Conservation (phyloP, 2,113 vertebrate genomes). For the Caracal caracal region DNA sequence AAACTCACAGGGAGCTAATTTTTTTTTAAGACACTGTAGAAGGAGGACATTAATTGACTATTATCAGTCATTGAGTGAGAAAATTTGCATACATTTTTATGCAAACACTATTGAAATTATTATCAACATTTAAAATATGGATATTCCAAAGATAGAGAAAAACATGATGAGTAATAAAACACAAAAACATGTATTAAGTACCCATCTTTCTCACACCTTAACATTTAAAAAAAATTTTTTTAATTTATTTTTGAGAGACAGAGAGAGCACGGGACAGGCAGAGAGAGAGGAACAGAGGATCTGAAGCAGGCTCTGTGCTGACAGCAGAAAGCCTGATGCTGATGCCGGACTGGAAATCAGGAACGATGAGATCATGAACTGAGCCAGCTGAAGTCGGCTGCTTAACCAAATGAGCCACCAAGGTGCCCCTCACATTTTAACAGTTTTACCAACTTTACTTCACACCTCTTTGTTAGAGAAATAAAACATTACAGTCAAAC, state of each 20-base stretch:
- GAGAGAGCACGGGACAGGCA: too few relatives aligned
- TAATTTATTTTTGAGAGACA: too few relatives aligned
- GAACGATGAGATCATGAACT: too few relatives aligned
- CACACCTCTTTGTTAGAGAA: background rate
- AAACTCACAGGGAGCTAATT: background rate
- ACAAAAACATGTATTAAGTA: background rate
- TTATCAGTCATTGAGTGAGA: background rate
- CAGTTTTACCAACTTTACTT: constrained; percentile 2
- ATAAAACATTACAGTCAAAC: background rate
- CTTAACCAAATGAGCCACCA: too few relatives aligned
- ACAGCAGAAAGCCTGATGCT: too few relatives aligned
- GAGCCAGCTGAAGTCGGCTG: too few relatives aligned
- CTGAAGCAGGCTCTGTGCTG: too few relatives aligned
- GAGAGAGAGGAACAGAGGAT: too few relatives aligned
- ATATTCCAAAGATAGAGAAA: background rate
- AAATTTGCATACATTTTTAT: background rate
- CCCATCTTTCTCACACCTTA: background rate
- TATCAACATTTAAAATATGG: background rate
- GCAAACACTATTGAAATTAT: background rate
- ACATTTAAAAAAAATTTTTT: background rate
- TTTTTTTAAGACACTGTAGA: background rate
- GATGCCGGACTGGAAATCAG: too few relatives aligned
- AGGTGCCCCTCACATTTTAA: background rate
- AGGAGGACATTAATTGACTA: background rate
- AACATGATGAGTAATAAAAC: background rate